Evolutionary conservation across 2,113 vertebrate genomes (phyloP), one percentile per base, ranked within the genome.

Genomic region (Zosterops pallidus): DNA sequence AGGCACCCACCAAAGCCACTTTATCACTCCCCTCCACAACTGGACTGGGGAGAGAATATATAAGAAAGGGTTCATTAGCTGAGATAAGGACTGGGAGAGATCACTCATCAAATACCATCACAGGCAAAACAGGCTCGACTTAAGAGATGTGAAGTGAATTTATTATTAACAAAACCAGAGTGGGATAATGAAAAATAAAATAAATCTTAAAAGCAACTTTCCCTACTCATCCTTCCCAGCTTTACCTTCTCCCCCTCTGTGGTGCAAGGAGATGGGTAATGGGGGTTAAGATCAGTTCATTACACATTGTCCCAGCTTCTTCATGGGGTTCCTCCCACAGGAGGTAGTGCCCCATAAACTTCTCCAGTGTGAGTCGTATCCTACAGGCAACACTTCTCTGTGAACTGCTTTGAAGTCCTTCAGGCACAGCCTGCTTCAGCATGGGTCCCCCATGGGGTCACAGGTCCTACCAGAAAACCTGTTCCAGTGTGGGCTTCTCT

Each of bases 361-460:
- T 52, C 68, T 46, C 39, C 52, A 24, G 0, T 17, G 8, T 24
- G 19, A 39, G 11, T 60, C 44, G n/a, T 24, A 24, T 75, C 39
- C 24, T 41, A 39, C 11, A 28, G 19, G 5, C 33, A 46, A 3
- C 37, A 39, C 33, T 17, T 39, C 60, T n/a, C 26, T 71, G 19
- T 20, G 9, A 44, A 33, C 39, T 46, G 33, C 46, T 82, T 44
- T 28, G 15, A 10, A 49, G 21, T 42, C 21, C 25, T 57, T 59
- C 44, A 39, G 65, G 18, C 44, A 81, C 44, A 65, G 44, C 14
- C 35, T 50, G 6, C 9, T 44, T 29, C 42, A 50, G 21, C 2
- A 4, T 23, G 23, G 25, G 9, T 64, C 21, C 18, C 20, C 25
- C 25, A 44, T 0, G 0, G 35, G 14, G 25, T 35, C 25, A 44